Conservation (phyloP, 2,797 vertebrate genomes). For the Mus minutoides region DNA sequence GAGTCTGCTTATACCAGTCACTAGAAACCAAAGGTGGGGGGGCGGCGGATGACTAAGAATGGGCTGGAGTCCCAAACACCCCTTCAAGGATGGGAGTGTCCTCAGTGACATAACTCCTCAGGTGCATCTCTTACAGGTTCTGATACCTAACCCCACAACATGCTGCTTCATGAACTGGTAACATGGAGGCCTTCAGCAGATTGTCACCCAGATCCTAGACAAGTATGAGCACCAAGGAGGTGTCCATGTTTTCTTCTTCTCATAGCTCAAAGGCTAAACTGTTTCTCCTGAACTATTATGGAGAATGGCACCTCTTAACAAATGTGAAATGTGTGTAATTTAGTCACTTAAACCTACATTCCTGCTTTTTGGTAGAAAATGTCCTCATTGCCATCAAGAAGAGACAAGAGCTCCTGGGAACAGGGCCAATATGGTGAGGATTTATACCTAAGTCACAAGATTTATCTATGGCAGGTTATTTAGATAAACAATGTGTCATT, state of each 20-base stretch:
- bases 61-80: neutral
- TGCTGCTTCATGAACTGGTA: too few relatives aligned
- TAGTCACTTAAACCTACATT: neutral
- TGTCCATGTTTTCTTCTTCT: too few relatives aligned
- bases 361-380: neutral
- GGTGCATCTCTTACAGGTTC: too few relatives aligned
- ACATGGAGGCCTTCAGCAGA: too few relatives aligned
- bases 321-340: neutral
- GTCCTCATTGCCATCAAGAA: neutral
- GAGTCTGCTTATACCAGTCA: neutral
- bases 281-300: neutral
- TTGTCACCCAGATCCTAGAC: neutral
- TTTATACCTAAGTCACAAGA: neutral
- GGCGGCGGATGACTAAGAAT: neutral
- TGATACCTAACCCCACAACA: too few relatives aligned
- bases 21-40: neutral
- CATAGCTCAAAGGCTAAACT: neutral
- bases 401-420: neutral
- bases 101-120: too few relatives aligned
- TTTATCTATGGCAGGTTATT: neutral
- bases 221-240: neutral
- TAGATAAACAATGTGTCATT: neutral
- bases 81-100: neutral
- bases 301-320: neutral
- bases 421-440: neutral